Evolutionary conservation across 2,113 vertebrate genomes (phyloP).

Genomic region (Astur gentilis): DNA sequence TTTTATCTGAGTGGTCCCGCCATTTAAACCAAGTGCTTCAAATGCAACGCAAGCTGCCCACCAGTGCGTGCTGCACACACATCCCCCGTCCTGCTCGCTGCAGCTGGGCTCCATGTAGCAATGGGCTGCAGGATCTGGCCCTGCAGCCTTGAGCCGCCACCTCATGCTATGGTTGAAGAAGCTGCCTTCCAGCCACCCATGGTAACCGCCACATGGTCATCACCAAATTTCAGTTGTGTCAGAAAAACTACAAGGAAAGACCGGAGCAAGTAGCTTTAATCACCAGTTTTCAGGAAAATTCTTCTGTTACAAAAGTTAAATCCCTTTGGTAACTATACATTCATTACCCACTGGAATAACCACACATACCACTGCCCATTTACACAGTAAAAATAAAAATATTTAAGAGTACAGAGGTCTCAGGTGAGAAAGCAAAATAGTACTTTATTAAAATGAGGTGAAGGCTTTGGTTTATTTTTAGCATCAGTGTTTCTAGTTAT

Average conservation of each 20-base stretch:
- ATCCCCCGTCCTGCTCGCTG: accelerated
- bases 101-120: accelerated
- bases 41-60: accelerated
- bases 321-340: not conserved
- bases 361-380: accelerated
- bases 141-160: not conserved
- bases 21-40: not conserved
- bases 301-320: not conserved
- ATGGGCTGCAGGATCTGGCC: accelerated
- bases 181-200: accelerated
- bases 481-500: not conserved
- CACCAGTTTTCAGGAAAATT: no score
- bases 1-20: not conserved
- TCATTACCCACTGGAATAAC: not conserved
- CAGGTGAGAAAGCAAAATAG: not conserved
- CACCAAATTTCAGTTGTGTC: no score
- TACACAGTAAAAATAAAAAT: not conserved
- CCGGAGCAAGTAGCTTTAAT: not conserved
- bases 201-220: accelerated
- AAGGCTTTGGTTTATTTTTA: not conserved
- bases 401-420: not conserved
- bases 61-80: accelerated
- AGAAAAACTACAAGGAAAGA: not conserved
- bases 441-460: not conserved
- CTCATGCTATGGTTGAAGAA: accelerated